Evolutionary conservation across 2,888 invertebrate species (phyloP).

Genomic region (Buathra laborator): DNA sequence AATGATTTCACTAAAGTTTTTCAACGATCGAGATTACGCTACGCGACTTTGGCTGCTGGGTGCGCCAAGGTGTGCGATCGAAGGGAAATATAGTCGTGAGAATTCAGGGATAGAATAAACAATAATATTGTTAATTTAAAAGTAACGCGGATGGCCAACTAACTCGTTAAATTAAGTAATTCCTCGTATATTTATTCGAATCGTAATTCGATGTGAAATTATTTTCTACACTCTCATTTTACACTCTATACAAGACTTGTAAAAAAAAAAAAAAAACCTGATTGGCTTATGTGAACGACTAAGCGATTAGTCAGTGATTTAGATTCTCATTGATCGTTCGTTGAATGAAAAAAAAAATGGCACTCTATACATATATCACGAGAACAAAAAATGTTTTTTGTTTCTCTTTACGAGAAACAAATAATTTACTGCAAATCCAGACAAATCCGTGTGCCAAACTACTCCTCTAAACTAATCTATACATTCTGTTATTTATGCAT

Average conservation of each 20-base stretch:
- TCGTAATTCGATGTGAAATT: constrained; percentile 5
- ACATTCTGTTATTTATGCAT: constrained; percentile 65
- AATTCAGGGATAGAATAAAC: constrained; percentile 40
- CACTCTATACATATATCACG: constrained; percentile 14
- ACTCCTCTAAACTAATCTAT: constrained; percentile 40
- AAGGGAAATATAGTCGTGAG: constrained; percentile 29
- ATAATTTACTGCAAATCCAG: constrained; percentile 7
- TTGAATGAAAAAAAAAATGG: constrained; percentile 1
- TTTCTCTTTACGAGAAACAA: background rate
- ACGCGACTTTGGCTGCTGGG: background rate
- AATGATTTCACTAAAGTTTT: too few relatives aligned
- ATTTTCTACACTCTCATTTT: constrained; percentile 62
- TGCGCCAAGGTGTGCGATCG: constrained; percentile 1
- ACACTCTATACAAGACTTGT: background rate
- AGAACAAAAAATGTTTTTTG: background rate
- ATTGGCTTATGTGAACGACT: constrained; percentile 1
- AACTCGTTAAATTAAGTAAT: constrained; percentile 47
- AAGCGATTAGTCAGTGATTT: background rate
- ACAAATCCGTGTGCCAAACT: constrained; percentile 64
- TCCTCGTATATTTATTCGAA: constrained; percentile 36
- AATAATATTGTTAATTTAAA: constrained; percentile 24
- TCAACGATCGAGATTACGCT: too few relatives aligned
- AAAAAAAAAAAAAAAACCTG: background rate
- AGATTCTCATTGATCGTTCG: constrained; percentile 1
- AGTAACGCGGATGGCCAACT: constrained; percentile 45